Evolutionary conservation across 2,888 invertebrate species (phyloP).

Genomic region (Eupelmus urozonus): DNA sequence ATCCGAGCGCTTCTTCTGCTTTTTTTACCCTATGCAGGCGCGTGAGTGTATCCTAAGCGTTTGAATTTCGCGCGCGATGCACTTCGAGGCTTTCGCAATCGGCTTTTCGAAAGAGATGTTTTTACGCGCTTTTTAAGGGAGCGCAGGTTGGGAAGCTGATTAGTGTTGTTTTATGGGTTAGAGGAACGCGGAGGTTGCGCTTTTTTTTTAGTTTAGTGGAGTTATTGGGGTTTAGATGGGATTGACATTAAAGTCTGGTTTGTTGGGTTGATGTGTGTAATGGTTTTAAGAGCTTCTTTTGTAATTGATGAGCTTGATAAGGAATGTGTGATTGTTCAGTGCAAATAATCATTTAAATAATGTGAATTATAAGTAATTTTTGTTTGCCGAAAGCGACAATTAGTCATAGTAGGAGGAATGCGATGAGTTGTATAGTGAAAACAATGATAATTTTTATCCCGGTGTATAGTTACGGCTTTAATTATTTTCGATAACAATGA

Average conservation of each 20-base stretch:
- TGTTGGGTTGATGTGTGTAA: not conserved
- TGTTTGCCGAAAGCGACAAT: not conserved
- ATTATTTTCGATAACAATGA: not conserved
- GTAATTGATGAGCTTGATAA: no score
- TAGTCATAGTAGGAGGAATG: not conserved
- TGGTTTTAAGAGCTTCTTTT: not conserved
- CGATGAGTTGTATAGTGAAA: not conserved
- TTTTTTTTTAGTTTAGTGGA: no score
- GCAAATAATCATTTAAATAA: no score
- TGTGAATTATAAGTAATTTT: not conserved
- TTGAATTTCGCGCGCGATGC: no score
- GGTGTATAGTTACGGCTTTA: not conserved
- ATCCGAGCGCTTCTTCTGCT: not conserved
- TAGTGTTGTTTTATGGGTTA: no score
- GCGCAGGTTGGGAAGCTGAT: no score
- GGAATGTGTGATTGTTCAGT: no score
- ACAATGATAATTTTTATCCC: not conserved
- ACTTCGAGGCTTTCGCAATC: no score
- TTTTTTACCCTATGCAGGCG: not conserved
- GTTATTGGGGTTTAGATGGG: not conserved
- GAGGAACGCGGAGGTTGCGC: no score
- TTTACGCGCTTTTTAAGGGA: no score
- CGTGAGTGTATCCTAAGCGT: not conserved
- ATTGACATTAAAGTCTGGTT: not conserved
- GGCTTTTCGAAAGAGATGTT: no score